Base-by-base conservation (phyloP, 2,113 vertebrate species). In the Pavo muticus region DNA sequence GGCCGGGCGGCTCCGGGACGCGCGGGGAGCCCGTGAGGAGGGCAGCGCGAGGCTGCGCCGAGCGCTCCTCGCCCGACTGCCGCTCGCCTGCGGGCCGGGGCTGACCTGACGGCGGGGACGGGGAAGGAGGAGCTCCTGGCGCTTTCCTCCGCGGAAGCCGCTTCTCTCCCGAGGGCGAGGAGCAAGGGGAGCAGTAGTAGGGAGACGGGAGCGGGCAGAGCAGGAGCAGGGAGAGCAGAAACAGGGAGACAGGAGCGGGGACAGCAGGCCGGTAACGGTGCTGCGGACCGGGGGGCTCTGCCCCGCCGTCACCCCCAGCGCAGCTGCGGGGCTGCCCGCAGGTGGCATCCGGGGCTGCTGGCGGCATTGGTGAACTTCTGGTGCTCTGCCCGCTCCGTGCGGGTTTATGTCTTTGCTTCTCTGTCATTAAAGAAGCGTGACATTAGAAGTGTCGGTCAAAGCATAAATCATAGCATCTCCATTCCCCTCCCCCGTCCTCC, bases 391-490 rank as follows among this genome's bases (percentile, higher is more conserved):
- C 45, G 10, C 20, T 37, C 59, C 37, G 0, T 1, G 78, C 57
- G 2, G 4, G 4, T 4, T 40, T 5, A 1, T 52, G 3, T 19
- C 4, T 60, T n/a, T 14, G 5, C 30, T 29, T 29, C 18, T 52
- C 35, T 25, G 30, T 14, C 16, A 4, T 0, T 8, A 18, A 7
- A 40, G 14, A 17, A 37, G 30, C 18, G 5, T 1, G 61, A 20
- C 20, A 1, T 42, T 4, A 1, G 5, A 3, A 17, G 54, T 17
- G 91, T 5, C 74, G 27, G 0, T 23, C 11, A 44, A 40, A 42
- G 23, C 40, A 1, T 0, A 27, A 65, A 64, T 12, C 18, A 1
- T 7, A 4, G 5, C 6, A 0, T 21, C 0, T 11, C n/a, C 10
- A 9, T 29, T 16, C 10, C 56, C 56, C 56, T 30, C 56, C 56